A percentile compares a stretch with the other conserved stretches of the same genome.
Conservation (phyloP, 1,140 invertebrate species). For the Ectropis grisescens region DNA sequence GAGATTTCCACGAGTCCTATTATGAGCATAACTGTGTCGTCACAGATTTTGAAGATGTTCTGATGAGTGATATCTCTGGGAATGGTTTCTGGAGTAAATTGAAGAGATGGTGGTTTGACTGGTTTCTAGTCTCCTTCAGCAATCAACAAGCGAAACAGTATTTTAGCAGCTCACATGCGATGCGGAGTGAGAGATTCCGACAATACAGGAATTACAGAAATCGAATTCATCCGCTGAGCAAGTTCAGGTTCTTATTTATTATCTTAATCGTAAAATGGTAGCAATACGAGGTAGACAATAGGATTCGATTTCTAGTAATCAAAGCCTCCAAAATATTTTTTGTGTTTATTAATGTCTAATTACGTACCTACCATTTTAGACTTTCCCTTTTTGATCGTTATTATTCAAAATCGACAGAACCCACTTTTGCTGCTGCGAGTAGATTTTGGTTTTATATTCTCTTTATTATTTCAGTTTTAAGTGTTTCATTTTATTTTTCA, state of each 20-base stretch:
- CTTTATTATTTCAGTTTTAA: too few relatives aligned
- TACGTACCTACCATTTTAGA: too few relatives aligned
- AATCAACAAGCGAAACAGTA: conserved; percentile 13
- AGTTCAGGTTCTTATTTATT: conserved; percentile 18
- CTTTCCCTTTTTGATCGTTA: too few relatives aligned
- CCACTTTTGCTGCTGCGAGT: too few relatives aligned
- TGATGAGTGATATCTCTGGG: conserved; percentile 18
- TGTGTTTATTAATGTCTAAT: too few relatives aligned
- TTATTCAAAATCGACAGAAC: too few relatives aligned
- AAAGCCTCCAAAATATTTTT: too few relatives aligned
- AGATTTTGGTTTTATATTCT: too few relatives aligned
- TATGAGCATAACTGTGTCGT: conserved; percentile 22
- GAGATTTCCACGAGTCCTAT: conserved; percentile 17
- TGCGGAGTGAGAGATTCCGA: conserved; percentile 19
- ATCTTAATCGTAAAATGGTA: too few relatives aligned
- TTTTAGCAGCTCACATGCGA: conserved; percentile 22
- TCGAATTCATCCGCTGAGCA: conserved; percentile 32
- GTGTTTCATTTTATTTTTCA: conserved; percentile 8
- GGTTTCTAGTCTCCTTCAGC: conserved; percentile 20
- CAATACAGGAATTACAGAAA: conserved; percentile 18
- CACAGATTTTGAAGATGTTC: conserved; percentile 23
- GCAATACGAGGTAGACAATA: too few relatives aligned
- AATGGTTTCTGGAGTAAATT: conserved; percentile 5
- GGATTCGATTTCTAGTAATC: too few relatives aligned
- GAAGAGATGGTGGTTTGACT: conserved; percentile 20